Conservation (phyloP, 2,797 vertebrate genomes). For the Peromyscus attwateri region DNA sequence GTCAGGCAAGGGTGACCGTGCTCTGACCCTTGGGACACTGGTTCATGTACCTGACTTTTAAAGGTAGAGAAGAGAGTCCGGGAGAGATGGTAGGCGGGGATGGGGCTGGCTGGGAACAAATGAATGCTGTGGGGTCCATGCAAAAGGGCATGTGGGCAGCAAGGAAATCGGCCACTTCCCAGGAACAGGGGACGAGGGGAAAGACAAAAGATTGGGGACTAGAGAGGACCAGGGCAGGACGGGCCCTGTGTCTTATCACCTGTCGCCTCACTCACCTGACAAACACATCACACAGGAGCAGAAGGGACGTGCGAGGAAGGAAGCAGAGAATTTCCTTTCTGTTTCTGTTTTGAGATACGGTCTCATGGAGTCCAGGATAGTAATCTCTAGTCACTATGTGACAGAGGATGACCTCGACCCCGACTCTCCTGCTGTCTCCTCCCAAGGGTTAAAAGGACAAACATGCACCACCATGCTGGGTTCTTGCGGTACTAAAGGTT, state of each 20-base stretch:
- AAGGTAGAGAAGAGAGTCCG: not conserved
- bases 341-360: not conserved
- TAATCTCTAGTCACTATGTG: not conserved
- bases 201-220: fast-evolving
- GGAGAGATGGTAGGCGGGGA: not conserved
- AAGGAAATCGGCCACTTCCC: not conserved
- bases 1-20: fast-evolving
- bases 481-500: not conserved
- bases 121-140: not conserved
- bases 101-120: not conserved
- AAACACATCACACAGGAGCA: not conserved
- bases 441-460: not conserved
- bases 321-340: too few species aligned
- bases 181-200: not conserved
- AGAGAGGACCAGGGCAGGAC: not conserved
- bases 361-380: not conserved
- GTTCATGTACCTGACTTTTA: too few species aligned
- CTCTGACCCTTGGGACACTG: not conserved
- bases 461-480: too few species aligned
- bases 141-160: not conserved
- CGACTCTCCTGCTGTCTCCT: not conserved
- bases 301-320: not conserved
- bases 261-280: fast-evolving
- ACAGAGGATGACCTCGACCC: not conserved
- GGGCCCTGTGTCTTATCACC: too few species aligned